phyloP scores from a whole-genome alignment of 2,888 invertebrate species.

The Melanophora roralis region DNA sequence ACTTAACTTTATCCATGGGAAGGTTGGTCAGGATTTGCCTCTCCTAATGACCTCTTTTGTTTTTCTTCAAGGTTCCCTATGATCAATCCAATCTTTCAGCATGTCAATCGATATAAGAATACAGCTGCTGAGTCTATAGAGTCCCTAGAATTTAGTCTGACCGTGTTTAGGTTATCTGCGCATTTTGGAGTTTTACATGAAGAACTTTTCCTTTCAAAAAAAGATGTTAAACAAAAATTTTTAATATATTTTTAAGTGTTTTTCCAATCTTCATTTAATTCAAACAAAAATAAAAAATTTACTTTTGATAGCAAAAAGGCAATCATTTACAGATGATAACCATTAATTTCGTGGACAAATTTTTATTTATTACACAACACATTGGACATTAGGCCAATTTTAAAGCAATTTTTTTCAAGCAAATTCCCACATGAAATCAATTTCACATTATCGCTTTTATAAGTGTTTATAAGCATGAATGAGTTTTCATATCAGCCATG shows the following conservation, averaged over 20 bases:
- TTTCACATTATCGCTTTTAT: conserved; percentile 56
- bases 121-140: no score
- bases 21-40: no score
- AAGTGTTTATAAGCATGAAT: conserved; percentile 52
- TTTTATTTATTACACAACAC: conserved; percentile 49
- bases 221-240: background rate
- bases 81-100: no score
- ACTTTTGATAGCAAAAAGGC: background rate
- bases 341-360: conserved; percentile 44
- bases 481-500: conserved; percentile 47
- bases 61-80: no score
- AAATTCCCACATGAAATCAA: conserved; percentile 63
- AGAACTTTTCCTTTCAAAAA: conserved; percentile 11
- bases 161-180: no score
- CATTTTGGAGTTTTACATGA: no score
- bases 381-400: conserved; percentile 13
- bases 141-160: no score
- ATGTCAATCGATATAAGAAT: no score
- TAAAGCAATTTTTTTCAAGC: conserved; percentile 25
- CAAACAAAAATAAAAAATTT: conserved; percentile 20
- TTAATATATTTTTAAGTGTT: no score
- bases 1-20: no score
- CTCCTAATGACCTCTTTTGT: no score
- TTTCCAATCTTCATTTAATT: no score
- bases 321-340: conserved; percentile 33